Evolutionary conservation across 2,113 vertebrate species (phyloP), one percentile per base, ranked within the genome.

Genomic region (Dicaeum eximium): DNA sequence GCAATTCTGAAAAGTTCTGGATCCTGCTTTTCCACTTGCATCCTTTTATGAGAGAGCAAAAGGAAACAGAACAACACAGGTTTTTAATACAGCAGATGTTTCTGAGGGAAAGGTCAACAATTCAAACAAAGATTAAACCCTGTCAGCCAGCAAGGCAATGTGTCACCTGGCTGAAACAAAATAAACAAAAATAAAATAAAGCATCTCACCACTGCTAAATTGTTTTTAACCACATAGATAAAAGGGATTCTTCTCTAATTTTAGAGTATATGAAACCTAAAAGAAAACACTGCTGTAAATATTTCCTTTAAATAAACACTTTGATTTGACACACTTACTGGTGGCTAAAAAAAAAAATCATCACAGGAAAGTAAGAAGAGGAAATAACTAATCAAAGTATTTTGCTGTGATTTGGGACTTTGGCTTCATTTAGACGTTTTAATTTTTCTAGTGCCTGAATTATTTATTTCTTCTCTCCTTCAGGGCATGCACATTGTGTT

Each of bases 401-500:
- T 81, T 90, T 70, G 66, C 31, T 6, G 35, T 25, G 81, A 80
- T 54, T 28, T 50, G 60, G 11, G 14, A 80, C 70, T 75, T 42
- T 21, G 23, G 54, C 33, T 80, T 48, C 66, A 21, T 61, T 64
- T n/a, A 18, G 54, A 62, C 21, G 45, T 31, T 92, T 86, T 81
- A 45, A 45, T 42, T 65, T 51, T 38, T 23, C 73, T 66, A 45
- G 27, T 4, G 7, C 30, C 58, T 93, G 67, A 80, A 90, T 86
- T 95, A 94, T 78, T 86, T 90, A 79, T 86, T 61, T 87, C 40
- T 79, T 80, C 35, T 65, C n/a, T 57, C 71, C 66, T 88, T 85
- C 67, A 77, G 71, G 62, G 56, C 47, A 86, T 0, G 2, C 66
- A 66, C 27, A 31, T 35, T 9, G 5, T 53, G 27, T 45, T 88